Evolutionary conservation across 2,888 invertebrate genomes (phyloP), one percentile per base, ranked within the genome.

Genomic region (Schizotus pectinicornis): DNA sequence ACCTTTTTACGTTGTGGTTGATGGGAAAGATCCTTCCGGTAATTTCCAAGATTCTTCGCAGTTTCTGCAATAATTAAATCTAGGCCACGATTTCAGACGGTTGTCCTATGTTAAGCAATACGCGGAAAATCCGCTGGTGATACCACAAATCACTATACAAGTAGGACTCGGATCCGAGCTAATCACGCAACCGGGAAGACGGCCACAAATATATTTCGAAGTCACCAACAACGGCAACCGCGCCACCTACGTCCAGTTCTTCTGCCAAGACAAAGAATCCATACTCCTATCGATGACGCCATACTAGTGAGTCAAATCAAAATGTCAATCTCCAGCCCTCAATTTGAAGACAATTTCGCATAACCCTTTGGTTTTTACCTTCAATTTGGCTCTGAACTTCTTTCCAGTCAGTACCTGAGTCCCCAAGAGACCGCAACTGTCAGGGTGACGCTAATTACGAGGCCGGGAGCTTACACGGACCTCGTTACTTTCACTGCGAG

Each of bases 181-280:
- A 2, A 68, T 81, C 6, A 70, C 79, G 2, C 72, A 74, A 2
- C 77, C 81, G 0, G 80, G 79, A 13, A 66, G 65, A 53, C 61
- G 62, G 32, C 62, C 71, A n/a, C 69, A 75, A 60, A 70, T 92
- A n/a, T 82, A 86, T 59, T 91, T 89, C 69, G 88, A 90, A 77
- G 86, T 92, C 0, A 88, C 87, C 0, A 92, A 92, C 77, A 86
- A 85, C 76, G 84, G 84, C n/a, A 83, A 83, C 7, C 84, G 80
- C 61, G 74, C 81, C 0, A 82, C 83, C 12, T 80, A 80, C 58
- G 87, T 85, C 67, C 78, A 77, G 51, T 90, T 88, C 71, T 83
- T 82, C 31, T 87, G 87, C 0, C 81, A 82, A 7, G 85, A 88
- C 49, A 83, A 88, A 68, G 80, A 84, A 55, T 78, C 83, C 9